Evolutionary conservation across 2,113 vertebrate genomes (phyloP), one percentile per base, ranked within the genome.

Genomic region (Silurus asotus): DNA sequence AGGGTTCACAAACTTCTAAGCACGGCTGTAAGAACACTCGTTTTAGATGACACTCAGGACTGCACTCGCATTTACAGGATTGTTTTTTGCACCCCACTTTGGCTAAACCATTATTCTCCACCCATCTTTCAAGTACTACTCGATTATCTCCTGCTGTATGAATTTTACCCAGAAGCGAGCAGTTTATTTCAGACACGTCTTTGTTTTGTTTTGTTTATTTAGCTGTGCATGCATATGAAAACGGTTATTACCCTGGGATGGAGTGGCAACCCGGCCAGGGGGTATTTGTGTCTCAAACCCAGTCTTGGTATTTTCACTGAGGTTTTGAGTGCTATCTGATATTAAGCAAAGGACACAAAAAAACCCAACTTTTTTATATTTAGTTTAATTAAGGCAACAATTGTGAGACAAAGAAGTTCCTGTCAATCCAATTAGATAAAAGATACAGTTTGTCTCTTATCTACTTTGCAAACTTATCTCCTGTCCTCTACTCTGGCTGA

Each of bases 221-320:
- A 37, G 28, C 28, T 37, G 28, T 87, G 65, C 74, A 87, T 87
- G 37, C 77, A 58, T 84, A 87, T 84, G 75, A 83, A 84, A 84
- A 82, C 28, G 28, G 69, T 78, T 65, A 48, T 59, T 59, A 56
- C 37, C 25, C 77, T 45, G 55, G 20, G 80, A 82, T 67, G n/a
- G 82, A 59, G 69, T 72, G 53, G 55, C 67, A n/a, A 58, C 65
- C 3, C 25, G 15, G 51, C 45, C 70, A 62, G 45, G 48, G 19
- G 61, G 70, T 37, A 19, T 55, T 77, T 48, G 19, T 51, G 48
- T 5, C 72, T 51, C 72, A 6, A 51, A 10, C 48, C 20, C 10
- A 13, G 72, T 76, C 20, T 53, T 14, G 3, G 49, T 14, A 53
- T n/a, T 53, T n/a, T 10, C 23, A n/a, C 11, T 53, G 49, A 76